Evolutionary conservation across 2,113 vertebrate genomes (phyloP).

Genomic region (Pollachius pollachius): DNA sequence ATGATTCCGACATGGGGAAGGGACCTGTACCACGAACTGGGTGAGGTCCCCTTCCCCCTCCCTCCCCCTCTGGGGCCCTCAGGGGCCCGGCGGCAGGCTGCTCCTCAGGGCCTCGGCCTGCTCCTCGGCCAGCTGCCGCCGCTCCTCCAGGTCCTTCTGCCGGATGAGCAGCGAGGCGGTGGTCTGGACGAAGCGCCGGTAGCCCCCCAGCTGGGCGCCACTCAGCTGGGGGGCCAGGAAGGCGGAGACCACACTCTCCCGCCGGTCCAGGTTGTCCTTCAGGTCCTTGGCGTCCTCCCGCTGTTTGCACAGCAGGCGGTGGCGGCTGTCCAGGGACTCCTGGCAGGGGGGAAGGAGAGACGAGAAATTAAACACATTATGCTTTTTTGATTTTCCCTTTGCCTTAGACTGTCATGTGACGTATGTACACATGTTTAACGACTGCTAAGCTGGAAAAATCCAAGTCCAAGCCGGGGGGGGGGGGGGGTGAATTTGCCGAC

Average conservation of each 20-base stretch:
- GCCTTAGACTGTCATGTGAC: too few species aligned
- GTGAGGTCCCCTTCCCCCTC: not conserved
- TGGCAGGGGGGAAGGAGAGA: slow-evolving; percentile 36
- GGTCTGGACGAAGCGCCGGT: slow-evolving; percentile 79
- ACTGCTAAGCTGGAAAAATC: too few species aligned
- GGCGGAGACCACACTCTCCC: slow-evolving; percentile 82
- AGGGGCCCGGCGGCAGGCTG: slow-evolving; percentile 53
- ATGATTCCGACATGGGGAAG: too few species aligned
- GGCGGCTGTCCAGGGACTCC: slow-evolving; percentile 85
- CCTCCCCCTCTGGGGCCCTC: slow-evolving; percentile 2
- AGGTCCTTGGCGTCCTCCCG: slow-evolving; percentile 90
- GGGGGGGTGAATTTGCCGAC: too few species aligned
- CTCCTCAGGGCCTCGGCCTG: slow-evolving; percentile 79
- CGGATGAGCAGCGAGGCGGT: slow-evolving; percentile 87
- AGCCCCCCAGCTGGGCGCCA: slow-evolving; percentile 77
- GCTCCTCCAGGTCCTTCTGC: slow-evolving; percentile 90
- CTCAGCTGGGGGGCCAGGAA: slow-evolving; percentile 83
- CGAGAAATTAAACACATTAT: not conserved
- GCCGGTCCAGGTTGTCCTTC: slow-evolving; percentile 88
- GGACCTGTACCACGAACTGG: not conserved
- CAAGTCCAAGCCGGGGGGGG: too few species aligned
- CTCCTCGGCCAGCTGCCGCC: slow-evolving; percentile 80
- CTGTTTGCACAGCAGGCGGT: slow-evolving; percentile 84
- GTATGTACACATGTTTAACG: too few species aligned
- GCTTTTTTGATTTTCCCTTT: too few species aligned